Conservation (phyloP, 2,888 invertebrate genomes). For the Allacma fusca region DNA sequence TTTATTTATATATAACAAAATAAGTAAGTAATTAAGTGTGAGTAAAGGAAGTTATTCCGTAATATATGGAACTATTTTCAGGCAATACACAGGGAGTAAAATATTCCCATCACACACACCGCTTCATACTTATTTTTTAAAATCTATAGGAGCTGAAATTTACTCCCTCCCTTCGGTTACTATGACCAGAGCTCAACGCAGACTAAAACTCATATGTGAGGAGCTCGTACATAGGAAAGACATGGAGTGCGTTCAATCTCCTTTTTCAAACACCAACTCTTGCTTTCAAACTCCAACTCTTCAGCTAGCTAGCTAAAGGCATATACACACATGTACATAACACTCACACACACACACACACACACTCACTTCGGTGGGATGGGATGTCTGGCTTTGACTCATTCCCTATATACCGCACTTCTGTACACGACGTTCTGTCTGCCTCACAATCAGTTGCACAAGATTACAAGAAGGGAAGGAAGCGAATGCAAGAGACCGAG, state of each 20-base stretch:
- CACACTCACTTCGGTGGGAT: slow-evolving; percentile 21
- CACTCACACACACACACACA: no score
- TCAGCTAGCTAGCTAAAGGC: background rate
- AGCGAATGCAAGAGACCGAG: slow-evolving; percentile 28
- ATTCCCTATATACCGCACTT: background rate
- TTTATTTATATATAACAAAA: no score
- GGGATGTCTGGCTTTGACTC: slow-evolving; percentile 39
- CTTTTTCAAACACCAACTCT: background rate
- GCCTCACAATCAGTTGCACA: background rate
- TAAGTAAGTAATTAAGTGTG: no score
- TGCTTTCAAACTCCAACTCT: background rate
- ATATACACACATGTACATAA: no score
- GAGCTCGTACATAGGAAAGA: slow-evolving; percentile 22
- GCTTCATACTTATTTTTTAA: background rate
- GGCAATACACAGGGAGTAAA: no score
- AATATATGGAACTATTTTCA: no score
- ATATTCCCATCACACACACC: background rate
- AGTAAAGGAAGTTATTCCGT: no score
- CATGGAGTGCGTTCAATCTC: slow-evolving; percentile 21
- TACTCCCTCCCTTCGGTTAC: background rate
- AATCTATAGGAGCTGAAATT: background rate
- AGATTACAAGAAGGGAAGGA: slow-evolving; percentile 23
- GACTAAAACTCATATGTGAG: slow-evolving; percentile 18
- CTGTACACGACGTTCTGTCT: background rate
- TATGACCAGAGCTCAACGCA: slow-evolving; percentile 21